Base-by-base conservation (phyloP, 2,113 vertebrate species). In the Ursus arctos region DNA sequence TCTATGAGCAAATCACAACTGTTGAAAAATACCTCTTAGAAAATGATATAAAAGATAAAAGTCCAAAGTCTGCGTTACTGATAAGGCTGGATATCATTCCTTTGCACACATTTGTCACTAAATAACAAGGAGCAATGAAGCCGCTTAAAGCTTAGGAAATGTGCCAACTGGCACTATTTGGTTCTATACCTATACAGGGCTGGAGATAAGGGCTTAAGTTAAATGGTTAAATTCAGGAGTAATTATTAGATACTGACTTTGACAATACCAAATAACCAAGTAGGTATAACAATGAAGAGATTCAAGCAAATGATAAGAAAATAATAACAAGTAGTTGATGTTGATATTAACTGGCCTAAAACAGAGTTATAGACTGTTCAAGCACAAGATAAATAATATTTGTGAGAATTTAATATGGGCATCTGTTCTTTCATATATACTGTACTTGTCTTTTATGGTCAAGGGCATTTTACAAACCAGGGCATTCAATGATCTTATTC, bases 231-330 rank as follows among this genome's bases (percentile, higher is more conserved):
- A 33, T 43, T 85, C 57, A 21, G 24, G 5, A 22, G 89, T 76
- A 95, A 31, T 47, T 88, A 71, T 9, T 69, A 94, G 67, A 94
- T 69, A 81, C 15, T 76, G 36, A 71, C 26, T 82, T 80, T 91
- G 24, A 84, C 14, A 85, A 94, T 47, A 93, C 36, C 43, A 96
- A 91, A 88, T 72, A 90, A 84, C 12, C 26, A 72, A 95, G 10
- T 51, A 83, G 90, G 21, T 24, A 76, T 81, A 72, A 91, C 88
- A 74, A 92, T 77, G 5, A 88, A 94, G n/a, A 92, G 72, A 85
- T 76, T 63, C 24, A 86, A 55, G 12, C 63, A 80, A 91, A 82
- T 59, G 1, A n/a, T 72, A 79, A 81, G 49, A 28, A 94, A 95
- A 77, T 43, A 86, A 55, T 1, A 67, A 9, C 15, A 90, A 24